Conservation (phyloP, 2,113 vertebrate genomes). For the Mustela nigripes region DNA sequence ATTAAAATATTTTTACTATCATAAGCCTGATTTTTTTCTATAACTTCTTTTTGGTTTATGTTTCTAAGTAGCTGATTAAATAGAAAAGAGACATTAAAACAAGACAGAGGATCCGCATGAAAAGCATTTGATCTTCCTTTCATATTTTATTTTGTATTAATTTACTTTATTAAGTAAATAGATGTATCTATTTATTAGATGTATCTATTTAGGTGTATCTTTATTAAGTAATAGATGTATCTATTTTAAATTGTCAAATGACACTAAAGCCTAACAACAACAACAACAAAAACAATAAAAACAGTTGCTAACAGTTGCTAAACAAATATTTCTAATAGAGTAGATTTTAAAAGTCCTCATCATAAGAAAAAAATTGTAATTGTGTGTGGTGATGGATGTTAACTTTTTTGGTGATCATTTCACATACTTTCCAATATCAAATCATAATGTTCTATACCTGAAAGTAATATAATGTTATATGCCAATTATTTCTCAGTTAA, state of each 20-base stretch:
- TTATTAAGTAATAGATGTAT: no score
- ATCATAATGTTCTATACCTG: not conserved
- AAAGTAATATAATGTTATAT: not conserved
- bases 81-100: not conserved
- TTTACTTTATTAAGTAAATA: not conserved
- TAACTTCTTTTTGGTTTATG: constrained; percentile 7
- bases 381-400: not conserved
- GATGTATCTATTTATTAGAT: no score
- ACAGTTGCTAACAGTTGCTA: not conserved
- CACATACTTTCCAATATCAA: not conserved
- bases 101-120: not conserved
- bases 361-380: not conserved
- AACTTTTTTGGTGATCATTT: not conserved
- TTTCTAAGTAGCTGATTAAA: not conserved
- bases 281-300: not conserved
- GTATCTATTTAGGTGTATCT: no score
- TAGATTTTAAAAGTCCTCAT: not conserved
- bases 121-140: not conserved
- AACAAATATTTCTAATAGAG: not conserved
- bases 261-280: not conserved
- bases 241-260: not conserved
- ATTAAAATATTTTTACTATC: not conserved
- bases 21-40: not conserved
- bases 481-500: not conserved
- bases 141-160: not conserved